Conservation (phyloP, 2,113 vertebrate species). For the Platichthys flesus region DNA sequence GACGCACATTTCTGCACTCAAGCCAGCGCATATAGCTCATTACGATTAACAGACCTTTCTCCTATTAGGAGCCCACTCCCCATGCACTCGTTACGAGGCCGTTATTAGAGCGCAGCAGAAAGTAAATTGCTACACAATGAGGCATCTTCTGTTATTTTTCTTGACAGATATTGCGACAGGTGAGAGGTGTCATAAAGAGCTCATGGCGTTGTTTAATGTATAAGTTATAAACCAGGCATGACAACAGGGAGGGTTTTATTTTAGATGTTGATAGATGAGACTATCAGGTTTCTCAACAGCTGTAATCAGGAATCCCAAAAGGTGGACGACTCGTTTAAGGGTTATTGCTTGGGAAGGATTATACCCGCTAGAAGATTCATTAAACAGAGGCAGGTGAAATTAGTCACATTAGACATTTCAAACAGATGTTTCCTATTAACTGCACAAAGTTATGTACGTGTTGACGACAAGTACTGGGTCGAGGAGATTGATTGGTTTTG, state of each 20-base stretch:
- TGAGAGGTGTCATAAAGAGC: slow-evolving; percentile 31
- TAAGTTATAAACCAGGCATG: slow-evolving; percentile 33
- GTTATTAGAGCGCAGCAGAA: slow-evolving; percentile 56
- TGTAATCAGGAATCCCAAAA: slow-evolving; percentile 35
- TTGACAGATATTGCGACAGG: slow-evolving; percentile 36
- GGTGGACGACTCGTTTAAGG: slow-evolving; percentile 30
- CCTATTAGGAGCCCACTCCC: slow-evolving; percentile 27
- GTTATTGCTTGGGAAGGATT: slow-evolving; percentile 66
- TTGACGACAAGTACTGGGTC: neutral
- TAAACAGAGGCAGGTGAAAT: slow-evolving; percentile 27
- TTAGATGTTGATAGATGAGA: slow-evolving; percentile 52
- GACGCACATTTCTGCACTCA: slow-evolving; percentile 23
- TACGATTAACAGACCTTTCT: slow-evolving; percentile 63
- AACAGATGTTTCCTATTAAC: slow-evolving; percentile 6
- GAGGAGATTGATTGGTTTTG: slow-evolving; percentile 19
- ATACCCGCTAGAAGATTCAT: slow-evolving; percentile 48
- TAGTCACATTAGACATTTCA: neutral
- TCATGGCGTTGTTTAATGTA: slow-evolving; percentile 24
- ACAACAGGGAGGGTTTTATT: slow-evolving; percentile 26
- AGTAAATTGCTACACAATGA: slow-evolving; percentile 26
- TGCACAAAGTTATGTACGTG: neutral
- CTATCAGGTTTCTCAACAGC: slow-evolving; percentile 22
- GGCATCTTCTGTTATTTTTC: slow-evolving; percentile 49
- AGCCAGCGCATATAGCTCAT: slow-evolving; percentile 18
- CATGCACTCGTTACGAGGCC: slow-evolving; percentile 26